Conservation (phyloP, 2,888 invertebrate genomes). For the Phyllotreta striolata region DNA sequence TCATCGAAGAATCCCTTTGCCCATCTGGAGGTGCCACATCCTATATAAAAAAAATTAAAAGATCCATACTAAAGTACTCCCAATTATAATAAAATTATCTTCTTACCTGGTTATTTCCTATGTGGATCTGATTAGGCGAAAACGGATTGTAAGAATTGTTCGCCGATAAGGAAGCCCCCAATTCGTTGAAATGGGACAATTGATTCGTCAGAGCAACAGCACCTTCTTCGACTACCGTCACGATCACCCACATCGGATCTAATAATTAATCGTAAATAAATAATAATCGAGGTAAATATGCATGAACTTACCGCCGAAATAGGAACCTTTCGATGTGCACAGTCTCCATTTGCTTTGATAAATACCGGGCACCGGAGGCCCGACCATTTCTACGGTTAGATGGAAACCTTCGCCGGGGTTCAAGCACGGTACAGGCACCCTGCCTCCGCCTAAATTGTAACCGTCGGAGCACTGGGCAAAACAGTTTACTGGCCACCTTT, state of each 20-base stretch:
- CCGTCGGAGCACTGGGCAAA: conserved; percentile 76
- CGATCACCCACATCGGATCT: conserved; percentile 85
- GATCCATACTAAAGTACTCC: background rate
- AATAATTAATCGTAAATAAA: conserved; percentile 27
- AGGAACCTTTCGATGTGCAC: conserved; percentile 84
- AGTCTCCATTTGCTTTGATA: conserved; percentile 91
- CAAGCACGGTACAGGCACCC: conserved; percentile 74
- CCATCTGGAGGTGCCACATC: conserved; percentile 47
- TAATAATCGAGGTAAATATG: conserved; percentile 9
- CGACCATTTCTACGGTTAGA: conserved; percentile 80
- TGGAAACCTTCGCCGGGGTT: conserved; percentile 80
- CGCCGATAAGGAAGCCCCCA: conserved; percentile 58
- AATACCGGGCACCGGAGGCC: conserved; percentile 77
- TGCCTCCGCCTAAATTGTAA: conserved; percentile 65
- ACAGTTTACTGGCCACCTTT: conserved; percentile 88
- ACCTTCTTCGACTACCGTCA: conserved; percentile 82
- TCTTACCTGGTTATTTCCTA: conserved; percentile 50
- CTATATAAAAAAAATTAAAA: conserved; percentile 34
- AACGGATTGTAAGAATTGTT: conserved; percentile 53
- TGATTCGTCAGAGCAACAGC: conserved; percentile 84
- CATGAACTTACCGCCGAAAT: conserved; percentile 82
- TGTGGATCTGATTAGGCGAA: conserved; percentile 46
- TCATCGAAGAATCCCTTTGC: conserved; percentile 40
- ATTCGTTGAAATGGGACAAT: conserved; percentile 68
- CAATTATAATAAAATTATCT: background rate